phyloP scores from a whole-genome alignment of 2,888 invertebrate genomes.

The Labia minor region DNA sequence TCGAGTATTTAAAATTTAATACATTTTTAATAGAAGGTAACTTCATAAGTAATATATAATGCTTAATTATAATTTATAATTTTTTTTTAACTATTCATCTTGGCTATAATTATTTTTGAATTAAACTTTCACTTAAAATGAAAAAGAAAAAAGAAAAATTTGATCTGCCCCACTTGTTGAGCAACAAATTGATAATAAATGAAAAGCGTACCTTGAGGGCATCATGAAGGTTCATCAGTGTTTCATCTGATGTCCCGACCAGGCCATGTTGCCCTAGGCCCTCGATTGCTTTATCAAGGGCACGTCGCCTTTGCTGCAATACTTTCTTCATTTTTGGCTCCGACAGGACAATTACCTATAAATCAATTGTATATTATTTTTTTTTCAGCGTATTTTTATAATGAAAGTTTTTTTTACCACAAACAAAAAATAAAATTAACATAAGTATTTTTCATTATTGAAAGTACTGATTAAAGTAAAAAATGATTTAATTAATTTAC shows the following conservation, averaged over 20 bases:
- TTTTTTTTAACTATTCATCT: no score
- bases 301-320: conserved; percentile 55
- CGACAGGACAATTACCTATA: conserved; percentile 38
- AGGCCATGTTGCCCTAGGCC: conserved; percentile 82
- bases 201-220: conserved; percentile 53
- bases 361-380: neutral
- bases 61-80: no score
- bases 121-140: no score
- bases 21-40: no score
- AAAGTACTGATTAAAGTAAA: no score
- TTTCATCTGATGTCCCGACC: conserved; percentile 46
- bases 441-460: neutral
- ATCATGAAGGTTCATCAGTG: conserved; percentile 57
- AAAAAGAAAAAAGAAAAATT: no score
- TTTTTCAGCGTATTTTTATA: neutral
- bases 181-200: no score
- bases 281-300: conserved; percentile 75
- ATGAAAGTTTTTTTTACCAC: neutral
- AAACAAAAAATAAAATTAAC: no score
- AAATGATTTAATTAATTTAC: neutral
- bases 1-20: no score
- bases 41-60: no score
- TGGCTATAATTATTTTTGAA: no score
- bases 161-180: no score
- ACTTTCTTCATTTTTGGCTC: conserved; percentile 46